A percentile compares a stretch with the other conserved stretches of the same genome.
Conservation (phyloP, 2,888 invertebrate species). For the Agrochola lychnidis region DNA sequence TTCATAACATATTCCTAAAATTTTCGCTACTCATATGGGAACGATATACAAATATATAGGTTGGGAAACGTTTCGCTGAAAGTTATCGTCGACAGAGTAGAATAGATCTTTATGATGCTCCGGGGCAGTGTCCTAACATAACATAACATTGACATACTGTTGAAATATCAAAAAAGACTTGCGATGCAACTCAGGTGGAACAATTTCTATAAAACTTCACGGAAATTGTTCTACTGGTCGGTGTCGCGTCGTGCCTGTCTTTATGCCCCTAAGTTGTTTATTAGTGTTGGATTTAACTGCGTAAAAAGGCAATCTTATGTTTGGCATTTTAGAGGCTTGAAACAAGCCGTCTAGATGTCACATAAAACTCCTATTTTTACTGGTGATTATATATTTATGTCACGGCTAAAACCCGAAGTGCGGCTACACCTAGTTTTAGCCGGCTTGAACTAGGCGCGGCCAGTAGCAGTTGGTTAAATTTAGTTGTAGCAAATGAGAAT, state of each 20-base stretch:
- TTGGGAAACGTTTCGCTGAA: background rate
- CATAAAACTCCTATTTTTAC: background rate
- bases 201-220: too few species aligned
- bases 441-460: too few species aligned
- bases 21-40: background rate
- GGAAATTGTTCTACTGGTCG: too few species aligned
- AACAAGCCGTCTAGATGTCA: background rate
- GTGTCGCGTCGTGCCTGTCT: too few species aligned
- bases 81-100: slow-evolving; percentile 3
- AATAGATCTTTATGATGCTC: slow-evolving; percentile 8
- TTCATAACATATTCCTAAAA: background rate
- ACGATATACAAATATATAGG: background rate
- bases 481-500: too few species aligned
- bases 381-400: background rate
- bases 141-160: slow-evolving; percentile 11
- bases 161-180: too few species aligned
- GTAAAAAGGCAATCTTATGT: background rate
- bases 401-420: too few species aligned
- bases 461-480: too few species aligned
- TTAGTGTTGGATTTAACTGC: too few species aligned
- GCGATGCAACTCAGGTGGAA: too few species aligned
- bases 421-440: too few species aligned
- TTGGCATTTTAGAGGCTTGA: background rate
- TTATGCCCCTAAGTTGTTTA: background rate
- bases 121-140: slow-evolving; percentile 13